Conservation (phyloP, 2,888 invertebrate genomes). For the Stenodema calcarata region DNA sequence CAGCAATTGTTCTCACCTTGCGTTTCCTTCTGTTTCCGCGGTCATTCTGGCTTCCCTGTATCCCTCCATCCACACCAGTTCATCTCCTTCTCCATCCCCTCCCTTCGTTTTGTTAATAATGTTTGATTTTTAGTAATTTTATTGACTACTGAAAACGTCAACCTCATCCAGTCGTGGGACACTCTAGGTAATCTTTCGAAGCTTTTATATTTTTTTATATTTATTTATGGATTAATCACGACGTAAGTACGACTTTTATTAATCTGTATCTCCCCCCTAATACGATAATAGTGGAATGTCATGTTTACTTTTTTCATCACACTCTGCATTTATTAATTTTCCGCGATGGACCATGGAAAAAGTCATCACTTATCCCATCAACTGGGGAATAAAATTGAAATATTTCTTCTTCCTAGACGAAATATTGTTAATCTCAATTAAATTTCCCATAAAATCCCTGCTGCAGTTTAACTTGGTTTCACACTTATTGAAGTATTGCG, state of each 20-base stretch:
- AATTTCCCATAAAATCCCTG: background rate
- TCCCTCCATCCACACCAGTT: background rate
- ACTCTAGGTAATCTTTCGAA: slow-evolving; percentile 27
- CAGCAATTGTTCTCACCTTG: background rate
- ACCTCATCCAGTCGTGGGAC: slow-evolving; percentile 31
- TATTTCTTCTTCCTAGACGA: too few relatives aligned
- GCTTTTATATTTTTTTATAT: background rate
- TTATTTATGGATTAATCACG: background rate
- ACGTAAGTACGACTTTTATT: background rate
- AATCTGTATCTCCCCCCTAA: background rate
- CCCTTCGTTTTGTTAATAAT: background rate
- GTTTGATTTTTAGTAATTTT: slow-evolving; percentile 38
- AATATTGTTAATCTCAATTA: background rate
- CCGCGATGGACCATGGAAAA: background rate
- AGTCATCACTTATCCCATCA: too few relatives aligned
- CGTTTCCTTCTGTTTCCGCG: background rate
- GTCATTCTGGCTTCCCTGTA: background rate
- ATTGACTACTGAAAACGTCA: slow-evolving; percentile 8
- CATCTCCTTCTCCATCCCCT: slow-evolving; percentile 13
- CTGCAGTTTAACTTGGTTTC: background rate
- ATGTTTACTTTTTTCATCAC: background rate
- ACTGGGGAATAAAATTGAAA: too few relatives aligned
- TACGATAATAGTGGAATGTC: background rate
- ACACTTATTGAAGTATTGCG: background rate
- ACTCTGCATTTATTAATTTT: slow-evolving; percentile 9